Evolutionary conservation across 2,113 vertebrate genomes (phyloP).

Genomic region (Falcunculus frontatus): DNA sequence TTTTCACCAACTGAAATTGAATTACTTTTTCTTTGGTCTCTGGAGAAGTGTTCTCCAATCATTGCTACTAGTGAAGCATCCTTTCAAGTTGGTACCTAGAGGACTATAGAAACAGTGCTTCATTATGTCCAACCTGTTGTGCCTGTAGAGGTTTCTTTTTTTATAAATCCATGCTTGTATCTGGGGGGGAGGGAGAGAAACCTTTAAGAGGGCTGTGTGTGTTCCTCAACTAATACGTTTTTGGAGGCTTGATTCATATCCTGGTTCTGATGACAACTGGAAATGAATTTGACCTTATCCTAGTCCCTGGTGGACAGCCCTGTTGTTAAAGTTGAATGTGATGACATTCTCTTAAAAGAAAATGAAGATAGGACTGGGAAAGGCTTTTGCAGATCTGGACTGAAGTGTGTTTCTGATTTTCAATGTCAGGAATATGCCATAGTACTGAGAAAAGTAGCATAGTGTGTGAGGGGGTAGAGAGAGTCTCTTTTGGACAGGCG

Average conservation of each 20-base stretch:
- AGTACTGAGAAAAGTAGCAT: not conserved
- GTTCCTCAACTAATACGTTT: not conserved
- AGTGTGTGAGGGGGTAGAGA: too few relatives aligned
- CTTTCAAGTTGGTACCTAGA: constrained; percentile 50
- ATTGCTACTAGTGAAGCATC: constrained; percentile 8
- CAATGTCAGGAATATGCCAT: not conserved
- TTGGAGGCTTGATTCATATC: constrained; percentile 44
- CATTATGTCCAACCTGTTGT: constrained; percentile 56
- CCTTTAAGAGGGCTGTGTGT: not conserved
- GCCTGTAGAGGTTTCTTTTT: constrained; percentile 13
- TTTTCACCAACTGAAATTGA: constrained; percentile 57
- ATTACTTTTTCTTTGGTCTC: constrained; percentile 57
- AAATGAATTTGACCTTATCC: constrained; percentile 52
- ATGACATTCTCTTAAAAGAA: not conserved
- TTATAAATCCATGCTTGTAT: constrained; percentile 22
- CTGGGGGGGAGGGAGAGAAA: not conserved
- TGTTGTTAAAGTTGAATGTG: not conserved
- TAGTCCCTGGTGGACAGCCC: not conserved
- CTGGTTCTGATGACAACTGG: constrained; percentile 43
- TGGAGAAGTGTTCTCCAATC: constrained; percentile 51
- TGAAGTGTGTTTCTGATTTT: not conserved
- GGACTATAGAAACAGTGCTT: constrained; percentile 44
- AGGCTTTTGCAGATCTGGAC: not conserved
- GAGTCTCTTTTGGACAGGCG: not conserved
- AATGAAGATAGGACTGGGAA: not conserved